A percentile compares a stretch with the other conserved stretches of the same genome.
Evolutionary conservation across 2,888 invertebrate species (phyloP).

Genomic region (Lysandra bellargus): DNA sequence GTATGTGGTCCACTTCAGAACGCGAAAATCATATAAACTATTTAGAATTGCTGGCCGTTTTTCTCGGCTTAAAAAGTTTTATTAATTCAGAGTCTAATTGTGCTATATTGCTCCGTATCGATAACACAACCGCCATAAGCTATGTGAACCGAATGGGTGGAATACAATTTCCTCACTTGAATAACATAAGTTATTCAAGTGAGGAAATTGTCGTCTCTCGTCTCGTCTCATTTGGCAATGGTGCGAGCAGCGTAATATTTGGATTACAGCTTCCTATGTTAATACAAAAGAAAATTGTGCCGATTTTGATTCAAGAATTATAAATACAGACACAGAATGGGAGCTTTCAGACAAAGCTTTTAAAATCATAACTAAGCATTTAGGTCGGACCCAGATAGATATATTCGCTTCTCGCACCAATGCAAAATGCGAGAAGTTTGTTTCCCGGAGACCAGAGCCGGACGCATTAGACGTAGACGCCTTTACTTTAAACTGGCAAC

Average conservation of each 20-base stretch:
- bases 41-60: constrained; percentile 31
- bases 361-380: constrained; percentile 29
- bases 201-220: too few species aligned
- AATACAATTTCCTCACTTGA: constrained; percentile 22
- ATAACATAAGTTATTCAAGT: too few species aligned
- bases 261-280: constrained; percentile 3
- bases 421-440: constrained; percentile 37
- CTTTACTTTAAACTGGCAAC: constrained; percentile 37
- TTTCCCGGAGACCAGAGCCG: constrained; percentile 39
- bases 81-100: constrained; percentile 31
- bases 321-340: not conserved
- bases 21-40: constrained; percentile 34
- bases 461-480: constrained; percentile 36
- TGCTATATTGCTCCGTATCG: constrained; percentile 37
- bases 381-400: constrained; percentile 39
- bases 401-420: not conserved
- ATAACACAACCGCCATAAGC: too few species aligned
- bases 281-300: constrained; percentile 25
- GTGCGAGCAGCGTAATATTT: constrained; percentile 33
- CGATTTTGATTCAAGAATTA: constrained; percentile 9
- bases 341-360: not conserved
- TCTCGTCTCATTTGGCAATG: constrained; percentile 38
- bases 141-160: constrained; percentile 33
- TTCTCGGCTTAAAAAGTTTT: constrained; percentile 33
- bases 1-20: not conserved